Percentiles rank a stretch among this genome's conserved stretches.
phyloP scores from a whole-genome alignment of 2,797 vertebrate species.

The Lepidocolaptes lacrymiger region DNA sequence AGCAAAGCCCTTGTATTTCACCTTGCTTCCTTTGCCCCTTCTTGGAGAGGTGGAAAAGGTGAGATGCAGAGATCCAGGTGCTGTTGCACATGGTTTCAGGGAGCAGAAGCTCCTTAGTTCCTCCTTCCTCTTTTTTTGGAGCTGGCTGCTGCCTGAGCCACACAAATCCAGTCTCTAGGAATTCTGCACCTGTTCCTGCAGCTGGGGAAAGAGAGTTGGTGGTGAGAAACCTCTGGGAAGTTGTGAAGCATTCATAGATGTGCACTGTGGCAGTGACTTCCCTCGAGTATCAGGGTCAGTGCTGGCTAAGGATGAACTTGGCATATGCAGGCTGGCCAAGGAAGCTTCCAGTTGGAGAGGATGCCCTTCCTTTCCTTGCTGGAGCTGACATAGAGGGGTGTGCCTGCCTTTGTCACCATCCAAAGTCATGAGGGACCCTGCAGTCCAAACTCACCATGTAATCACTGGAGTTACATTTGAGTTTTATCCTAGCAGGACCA shows the following conservation, averaged over 20 bases:
- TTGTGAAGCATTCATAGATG: not conserved
- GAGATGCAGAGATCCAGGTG: not conserved
- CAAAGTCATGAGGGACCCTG: not conserved
- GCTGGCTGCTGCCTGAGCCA: not conserved
- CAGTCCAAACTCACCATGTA: not conserved
- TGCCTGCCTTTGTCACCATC: not conserved
- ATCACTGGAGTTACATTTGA: not conserved
- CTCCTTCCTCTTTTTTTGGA: not conserved
- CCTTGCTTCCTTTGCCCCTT: not conserved
- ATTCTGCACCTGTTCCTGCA: not conserved
- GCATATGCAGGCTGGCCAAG: not conserved
- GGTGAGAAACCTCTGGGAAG: not conserved
- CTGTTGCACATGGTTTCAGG: not conserved
- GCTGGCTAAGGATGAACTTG: not conserved
- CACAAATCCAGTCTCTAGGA: not conserved
- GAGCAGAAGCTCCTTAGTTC: not conserved
- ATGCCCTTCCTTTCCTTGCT: not conserved
- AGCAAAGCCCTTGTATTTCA: not conserved
- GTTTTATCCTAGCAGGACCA: not conserved
- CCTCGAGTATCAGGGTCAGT: fast-evolving
- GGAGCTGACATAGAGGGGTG: not conserved
- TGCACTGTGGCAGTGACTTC: not conserved
- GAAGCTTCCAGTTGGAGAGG: not conserved
- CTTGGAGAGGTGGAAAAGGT: not conserved
- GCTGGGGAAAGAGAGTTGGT: not conserved